Conservation (phyloP, 2,113 vertebrate genomes). For the Falcunculus frontatus region DNA sequence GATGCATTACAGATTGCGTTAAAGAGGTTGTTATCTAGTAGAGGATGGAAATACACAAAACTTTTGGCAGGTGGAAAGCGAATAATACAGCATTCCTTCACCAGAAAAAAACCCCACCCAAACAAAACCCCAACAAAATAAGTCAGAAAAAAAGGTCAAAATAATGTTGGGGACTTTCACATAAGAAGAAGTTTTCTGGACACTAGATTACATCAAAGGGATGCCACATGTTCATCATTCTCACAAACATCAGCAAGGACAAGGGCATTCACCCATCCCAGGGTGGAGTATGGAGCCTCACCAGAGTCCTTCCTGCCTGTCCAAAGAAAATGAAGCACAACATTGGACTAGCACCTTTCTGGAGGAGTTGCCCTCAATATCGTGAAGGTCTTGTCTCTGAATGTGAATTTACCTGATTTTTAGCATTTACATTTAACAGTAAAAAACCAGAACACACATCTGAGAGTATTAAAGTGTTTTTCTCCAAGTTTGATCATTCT, state of each 20-base stretch:
- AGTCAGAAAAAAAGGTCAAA: not conserved
- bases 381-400: not conserved
- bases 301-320: not conserved
- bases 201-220: not conserved
- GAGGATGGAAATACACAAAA: not conserved
- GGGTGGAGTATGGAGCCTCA: not conserved
- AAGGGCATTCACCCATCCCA: not conserved
- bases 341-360: not conserved
- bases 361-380: not conserved
- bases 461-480: not conserved
- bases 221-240: not conserved
- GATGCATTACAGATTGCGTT: not conserved
- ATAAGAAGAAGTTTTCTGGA: not conserved
- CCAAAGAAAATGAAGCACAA: not conserved
- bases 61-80: not conserved
- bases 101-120: not conserved
- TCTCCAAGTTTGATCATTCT: not conserved
- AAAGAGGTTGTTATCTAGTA: not conserved
- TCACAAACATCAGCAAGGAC: not conserved
- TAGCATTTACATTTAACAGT: not conserved
- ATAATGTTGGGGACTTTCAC: not conserved
- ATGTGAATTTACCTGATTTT: not conserved
- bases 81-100: not conserved
- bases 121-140: not conserved
- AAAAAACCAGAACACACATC: not conserved